Conservation (phyloP, 2,888 invertebrate species). For the Subacronicta megacephala region DNA sequence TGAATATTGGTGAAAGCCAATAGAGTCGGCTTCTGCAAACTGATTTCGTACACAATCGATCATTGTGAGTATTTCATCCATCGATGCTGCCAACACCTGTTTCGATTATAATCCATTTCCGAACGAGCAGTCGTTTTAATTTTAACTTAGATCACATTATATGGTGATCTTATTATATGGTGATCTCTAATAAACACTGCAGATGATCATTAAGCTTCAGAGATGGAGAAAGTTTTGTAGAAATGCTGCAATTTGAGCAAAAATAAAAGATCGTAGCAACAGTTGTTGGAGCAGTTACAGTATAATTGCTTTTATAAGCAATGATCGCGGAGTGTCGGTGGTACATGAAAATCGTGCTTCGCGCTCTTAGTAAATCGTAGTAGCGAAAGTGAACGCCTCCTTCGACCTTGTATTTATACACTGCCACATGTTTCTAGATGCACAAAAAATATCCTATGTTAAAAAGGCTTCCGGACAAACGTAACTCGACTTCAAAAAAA, state of each 20-base stretch:
- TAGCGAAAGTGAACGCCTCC: slow-evolving; percentile 80
- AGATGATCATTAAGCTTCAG: slow-evolving; percentile 31
- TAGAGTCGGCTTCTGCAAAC: slow-evolving; percentile 57
- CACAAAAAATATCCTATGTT: slow-evolving; percentile 27
- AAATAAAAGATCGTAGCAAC: slow-evolving; percentile 51
- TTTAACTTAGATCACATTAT: slow-evolving; percentile 6
- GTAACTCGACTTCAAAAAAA: slow-evolving; percentile 10
- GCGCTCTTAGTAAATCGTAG: slow-evolving; percentile 68
- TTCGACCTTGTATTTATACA: slow-evolving; percentile 75
- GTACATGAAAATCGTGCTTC: slow-evolving; percentile 62
- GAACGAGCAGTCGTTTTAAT: slow-evolving; percentile 6
- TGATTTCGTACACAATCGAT: slow-evolving; percentile 52
- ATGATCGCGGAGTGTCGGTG: slow-evolving; percentile 59
- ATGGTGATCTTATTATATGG: slow-evolving; percentile 10
- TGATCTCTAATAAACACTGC: slow-evolving; percentile 31
- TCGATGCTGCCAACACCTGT: slow-evolving; percentile 14
- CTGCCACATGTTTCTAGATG: slow-evolving; percentile 34
- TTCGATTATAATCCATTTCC: slow-evolving; percentile 15
- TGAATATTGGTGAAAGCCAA: slow-evolving; percentile 70
- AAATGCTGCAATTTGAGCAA: slow-evolving; percentile 36
- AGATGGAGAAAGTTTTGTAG: slow-evolving; percentile 40
- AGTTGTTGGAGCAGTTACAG: slow-evolving; percentile 54
- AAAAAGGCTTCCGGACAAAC: slow-evolving; percentile 13
- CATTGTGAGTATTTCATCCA: slow-evolving; percentile 36
- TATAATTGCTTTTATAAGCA: slow-evolving; percentile 63